These are phyloP conservation scores for Ectropis crepuscularia DNA, from an alignment of 2,888 invertebrate species.

Conservation along the genomic window DNA sequence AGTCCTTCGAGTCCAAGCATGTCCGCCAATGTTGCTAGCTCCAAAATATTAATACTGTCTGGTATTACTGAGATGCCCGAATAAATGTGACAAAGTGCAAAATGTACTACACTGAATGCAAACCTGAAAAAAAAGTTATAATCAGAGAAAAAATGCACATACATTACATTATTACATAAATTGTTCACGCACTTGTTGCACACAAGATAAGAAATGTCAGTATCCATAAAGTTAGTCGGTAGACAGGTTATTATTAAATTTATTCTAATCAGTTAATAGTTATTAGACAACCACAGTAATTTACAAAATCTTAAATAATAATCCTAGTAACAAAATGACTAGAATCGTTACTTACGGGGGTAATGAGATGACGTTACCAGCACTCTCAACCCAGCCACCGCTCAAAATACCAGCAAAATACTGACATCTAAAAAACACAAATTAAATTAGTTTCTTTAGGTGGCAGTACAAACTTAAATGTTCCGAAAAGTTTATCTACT, in stretches of 20 bases:
- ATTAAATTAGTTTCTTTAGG: background rate
- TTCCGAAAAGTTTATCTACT: no score
- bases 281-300: no score
- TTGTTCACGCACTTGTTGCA: no score
- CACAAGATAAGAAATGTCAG: no score
- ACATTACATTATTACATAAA: background rate
- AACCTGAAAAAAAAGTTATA: slow-evolving; percentile 82
- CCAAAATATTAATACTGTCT: slow-evolving; percentile 93
- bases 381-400: slow-evolving; percentile 92
- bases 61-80: slow-evolving; percentile 96
- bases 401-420: slow-evolving; percentile 96
- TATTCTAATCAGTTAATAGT: no score
- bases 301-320: no score
- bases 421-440: slow-evolving; percentile 87
- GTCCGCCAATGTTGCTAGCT: slow-evolving; percentile 94
- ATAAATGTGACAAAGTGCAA: slow-evolving; percentile 96
- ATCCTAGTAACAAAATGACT: no score
- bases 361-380: slow-evolving; percentile 92
- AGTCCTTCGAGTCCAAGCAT: slow-evolving; percentile 95
- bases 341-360: slow-evolving; percentile 86
- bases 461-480: no score
- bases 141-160: background rate
- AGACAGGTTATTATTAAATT: no score
- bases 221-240: no score
- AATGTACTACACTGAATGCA: slow-evolving; percentile 94